A percentile compares a stretch with the other conserved stretches of the same genome.
Evolutionary conservation across 1,140 invertebrate genomes (phyloP).

Genomic region (Hylyphantes graminicola): DNA sequence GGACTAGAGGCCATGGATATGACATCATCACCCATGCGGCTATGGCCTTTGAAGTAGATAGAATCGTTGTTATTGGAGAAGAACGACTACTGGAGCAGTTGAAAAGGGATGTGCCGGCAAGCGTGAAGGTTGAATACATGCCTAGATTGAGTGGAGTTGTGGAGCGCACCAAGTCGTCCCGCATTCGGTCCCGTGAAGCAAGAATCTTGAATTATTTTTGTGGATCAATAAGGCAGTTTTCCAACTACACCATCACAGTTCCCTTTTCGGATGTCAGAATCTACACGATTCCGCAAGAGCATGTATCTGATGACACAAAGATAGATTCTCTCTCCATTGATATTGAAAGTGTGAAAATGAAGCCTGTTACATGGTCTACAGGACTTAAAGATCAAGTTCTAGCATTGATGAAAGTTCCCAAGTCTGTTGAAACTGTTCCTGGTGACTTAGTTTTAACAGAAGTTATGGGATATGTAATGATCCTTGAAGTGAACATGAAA

Average conservation of each 20-base stretch:
- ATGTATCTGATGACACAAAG: conserved; percentile 85
- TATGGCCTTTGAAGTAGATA: conserved; percentile 93
- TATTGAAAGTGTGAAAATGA: conserved; percentile 63
- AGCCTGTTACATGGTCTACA: conserved; percentile 67
- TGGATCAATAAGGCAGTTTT: conserved; percentile 80
- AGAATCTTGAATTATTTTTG: conserved; percentile 96
- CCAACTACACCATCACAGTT: conserved; percentile 90
- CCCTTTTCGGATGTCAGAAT: conserved; percentile 78
- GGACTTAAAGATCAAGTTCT: conserved; percentile 87
- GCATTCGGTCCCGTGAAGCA: conserved; percentile 81
- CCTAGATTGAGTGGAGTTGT: conserved; percentile 97
- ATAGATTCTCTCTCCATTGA: neutral
- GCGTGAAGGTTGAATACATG: conserved; percentile 91
- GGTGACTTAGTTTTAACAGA: conserved; percentile 88
- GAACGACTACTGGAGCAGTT: conserved; percentile 95
- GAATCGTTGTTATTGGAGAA: conserved; percentile 95
- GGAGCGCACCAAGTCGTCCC: conserved; percentile 79
- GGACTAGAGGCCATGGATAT: conserved; percentile 76
- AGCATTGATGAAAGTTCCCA: conserved; percentile 73
- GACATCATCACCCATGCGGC: conserved; percentile 78
- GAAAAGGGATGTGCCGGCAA: conserved; percentile 89
- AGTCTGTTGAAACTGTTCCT: conserved; percentile 72
- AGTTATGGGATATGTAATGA: conserved; percentile 85
- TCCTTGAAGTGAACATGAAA: conserved; percentile 88
- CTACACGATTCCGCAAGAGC: conserved; percentile 85